Base-by-base conservation (phyloP, 2,888 invertebrate species). In the Torymus tubicola region DNA sequence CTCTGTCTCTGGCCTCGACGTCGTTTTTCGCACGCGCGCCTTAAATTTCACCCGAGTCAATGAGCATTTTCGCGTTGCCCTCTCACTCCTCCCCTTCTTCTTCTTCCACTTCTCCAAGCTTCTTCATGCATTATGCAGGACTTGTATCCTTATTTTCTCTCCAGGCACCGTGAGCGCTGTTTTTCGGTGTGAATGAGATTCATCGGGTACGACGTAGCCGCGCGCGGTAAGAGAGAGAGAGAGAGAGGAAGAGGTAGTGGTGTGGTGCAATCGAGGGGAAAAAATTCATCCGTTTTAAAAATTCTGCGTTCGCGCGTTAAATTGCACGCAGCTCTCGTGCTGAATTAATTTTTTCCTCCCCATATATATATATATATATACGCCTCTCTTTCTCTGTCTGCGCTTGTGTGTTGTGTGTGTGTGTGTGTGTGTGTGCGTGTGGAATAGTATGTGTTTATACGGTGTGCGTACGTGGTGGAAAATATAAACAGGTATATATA, bases 11-110 rank as follows among this genome's bases (percentile, higher is more conserved):
- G 8, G 42, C 42, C 42, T 42, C 8, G 42, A 8, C 42, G 42
- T 4, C 42, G 42, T 4, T 31, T 31, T 4, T 3, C 1, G 3
- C 5, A 5, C 21, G 16, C 52, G 52, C 60, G 18, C n/a, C 65
- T 65, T 74, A 58, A 74, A 58, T 74, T 74, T 67, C 58, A 5
- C 53, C 78, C 31, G 75, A 80, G 79, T 81, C 80, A 80, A 69
- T 70, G 73, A 63, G 70, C 78, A 81, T 71, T 83, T 79, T 81
- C 83, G 42, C 42, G 68, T 55, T 64, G 67, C 75, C 60, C 67
- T 72, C 57, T 65, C 82, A 58, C 75, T 16, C 69, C 58, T 71
- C 50, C 69, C 58, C 68, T 24, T 57, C 14, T 58, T 61, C 60
- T 58, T 69, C 75, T n/a, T 52, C 53, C 57, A n/a, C 31, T 55